A percentile compares a stretch with the other conserved stretches of the same genome.
phyloP scores from a whole-genome alignment of 2,888 invertebrate species.

The Pristionchus maxplancki region DNA sequence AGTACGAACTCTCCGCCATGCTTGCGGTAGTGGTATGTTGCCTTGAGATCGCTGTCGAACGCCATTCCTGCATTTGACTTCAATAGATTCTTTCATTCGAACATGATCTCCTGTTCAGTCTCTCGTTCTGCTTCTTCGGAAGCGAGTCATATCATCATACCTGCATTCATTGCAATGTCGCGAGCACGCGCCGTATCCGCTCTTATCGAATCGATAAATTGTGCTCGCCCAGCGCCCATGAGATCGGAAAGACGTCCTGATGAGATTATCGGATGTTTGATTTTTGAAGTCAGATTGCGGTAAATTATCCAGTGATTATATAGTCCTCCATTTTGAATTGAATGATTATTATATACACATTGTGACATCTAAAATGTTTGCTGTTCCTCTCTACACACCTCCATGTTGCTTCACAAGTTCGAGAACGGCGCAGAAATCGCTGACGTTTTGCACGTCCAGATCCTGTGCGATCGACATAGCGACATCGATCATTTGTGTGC shows the following conservation, averaged over 20 bases:
- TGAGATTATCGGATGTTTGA: no score
- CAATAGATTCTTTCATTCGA: neutral
- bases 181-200: neutral
- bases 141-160: no score
- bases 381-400: neutral
- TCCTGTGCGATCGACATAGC: neutral
- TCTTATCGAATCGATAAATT: neutral
- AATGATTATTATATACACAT: no score
- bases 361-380: no score
- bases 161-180: neutral
- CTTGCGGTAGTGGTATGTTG: slow-evolving; percentile 37
- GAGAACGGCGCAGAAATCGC: neutral
- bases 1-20: slow-evolving; percentile 38
- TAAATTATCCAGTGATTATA: no score
- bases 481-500: neutral
- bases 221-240: neutral
- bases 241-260: neutral
- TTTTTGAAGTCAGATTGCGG: no score
- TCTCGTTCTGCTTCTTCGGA: neutral
- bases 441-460: neutral
- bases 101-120: no score
- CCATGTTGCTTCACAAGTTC: neutral
- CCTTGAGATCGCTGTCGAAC: neutral
- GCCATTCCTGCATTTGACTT: neutral
- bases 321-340: no score